Evolutionary conservation across 2,888 invertebrate species (phyloP).

Genomic region (Ferrisia virgata): DNA sequence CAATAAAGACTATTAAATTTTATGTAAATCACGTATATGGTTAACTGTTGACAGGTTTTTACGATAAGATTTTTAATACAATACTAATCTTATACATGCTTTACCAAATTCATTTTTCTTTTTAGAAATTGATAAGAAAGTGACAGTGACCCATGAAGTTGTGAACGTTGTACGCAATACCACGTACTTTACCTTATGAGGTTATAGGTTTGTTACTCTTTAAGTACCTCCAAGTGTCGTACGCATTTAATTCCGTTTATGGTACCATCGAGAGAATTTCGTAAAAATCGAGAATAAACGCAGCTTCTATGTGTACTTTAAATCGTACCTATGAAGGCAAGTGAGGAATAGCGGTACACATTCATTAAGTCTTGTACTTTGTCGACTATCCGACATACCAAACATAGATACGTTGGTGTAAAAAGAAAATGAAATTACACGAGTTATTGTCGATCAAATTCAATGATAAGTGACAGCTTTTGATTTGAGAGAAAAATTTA

Average conservation of each 20-base stretch:
- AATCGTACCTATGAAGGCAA: neutral
- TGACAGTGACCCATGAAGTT: slow-evolving; percentile 14
- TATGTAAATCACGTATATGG: neutral
- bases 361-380: slow-evolving; percentile 19
- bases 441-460: neutral
- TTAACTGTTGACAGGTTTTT: neutral
- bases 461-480: slow-evolving; percentile 6
- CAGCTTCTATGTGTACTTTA: neutral
- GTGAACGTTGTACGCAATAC: neutral
- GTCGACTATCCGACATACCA: slow-evolving; percentile 20
- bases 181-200: slow-evolving; percentile 8
- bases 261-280: slow-evolving; percentile 1
- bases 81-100: neutral
- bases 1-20: neutral
- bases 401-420: slow-evolving; percentile 12
- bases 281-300: slow-evolving; percentile 24
- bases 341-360: neutral
- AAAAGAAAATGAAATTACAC: neutral
- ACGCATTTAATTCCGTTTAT: slow-evolving; percentile 33
- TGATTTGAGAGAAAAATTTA: neutral
- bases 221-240: slow-evolving; percentile 22
- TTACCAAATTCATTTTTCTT: neutral
- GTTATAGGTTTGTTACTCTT: slow-evolving; percentile 27
- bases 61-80: neutral
- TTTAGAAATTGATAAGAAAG: slow-evolving; percentile 28